Evolutionary conservation across 2,113 vertebrate genomes (phyloP), one percentile per base, ranked within the genome.

Genomic region (Labeo rohita): DNA sequence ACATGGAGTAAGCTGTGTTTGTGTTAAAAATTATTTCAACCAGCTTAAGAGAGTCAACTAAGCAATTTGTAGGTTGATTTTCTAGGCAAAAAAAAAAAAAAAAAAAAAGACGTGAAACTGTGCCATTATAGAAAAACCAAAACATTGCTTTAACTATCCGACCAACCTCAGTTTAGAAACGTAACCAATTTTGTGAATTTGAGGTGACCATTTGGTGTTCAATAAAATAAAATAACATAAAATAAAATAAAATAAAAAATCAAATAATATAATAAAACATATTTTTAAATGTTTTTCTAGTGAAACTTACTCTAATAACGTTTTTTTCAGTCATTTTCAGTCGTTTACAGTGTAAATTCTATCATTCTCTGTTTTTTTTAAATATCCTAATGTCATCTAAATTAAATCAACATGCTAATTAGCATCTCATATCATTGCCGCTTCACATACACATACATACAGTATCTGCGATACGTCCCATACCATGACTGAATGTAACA

Each of bases 401-500:
- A 49, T 49, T 0, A 28, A 47, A 59, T 77, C 16, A 63, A 81
- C 52, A 85, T 82, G 52, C 63, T 83, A 63, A 85, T 9, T 84
- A 81, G 50, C 85, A 2, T 2, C 8, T 59, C 2, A 8, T 39
- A 59, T 43, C 18, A 79, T 21, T 59, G 10, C 18, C 1, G 1
- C 15, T 79, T 18, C 10, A 39, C 10, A 12, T 43, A 61, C 52
- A 80, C 73, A 12, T 21, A 10, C 16, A 74, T 13, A 84, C 34
- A 61, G 21, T 70, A 43, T 7, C 77, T 86, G 87, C 68, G 81
- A 86, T 84, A 84, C 85, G 47, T 86, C 75, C 68, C 87, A 87
- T 78, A 87, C 68, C 89, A 84, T 84, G 76, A 79, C 39, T 65
- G 85, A 89, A 91, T 84, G 52, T 84, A 86, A 74, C 85, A 84